Evolutionary conservation across 2,113 vertebrate species (phyloP), one percentile per base, ranked within the genome.

Genomic region (Theropithecus gelada): DNA sequence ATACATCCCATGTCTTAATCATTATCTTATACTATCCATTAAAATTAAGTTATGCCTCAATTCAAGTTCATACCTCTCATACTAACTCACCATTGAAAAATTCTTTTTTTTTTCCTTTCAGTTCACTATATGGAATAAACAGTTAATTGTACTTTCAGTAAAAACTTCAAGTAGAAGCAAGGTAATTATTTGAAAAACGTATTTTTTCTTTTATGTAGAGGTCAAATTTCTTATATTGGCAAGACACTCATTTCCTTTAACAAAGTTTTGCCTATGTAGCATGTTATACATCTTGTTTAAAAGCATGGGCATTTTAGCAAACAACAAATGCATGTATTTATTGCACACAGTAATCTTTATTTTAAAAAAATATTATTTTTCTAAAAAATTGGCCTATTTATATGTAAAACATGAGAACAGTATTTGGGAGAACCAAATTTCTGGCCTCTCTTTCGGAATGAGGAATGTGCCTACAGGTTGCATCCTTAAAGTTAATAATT

Each of bases 401-500:
- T 64, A 48, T 72, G 38, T 90, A 16, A 55, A 96, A 20, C 7
- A 32, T 55, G 23, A 86, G 48, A 32, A 27, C 4, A n/a, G 10
- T 66, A 83, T 73, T 91, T 90, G 32, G 14, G 11, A 59, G 6
- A 64, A 73, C 2, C 1, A 81, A 93, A 79, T 93, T 82, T 93
- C 30, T 64, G 55, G 25, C 9, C 13, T 57, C 7, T 73, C 25
- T 57, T 80, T 88, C 59, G 52, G 45, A 68, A 73, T 40, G 43
- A 88, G 10, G 38, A 52, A 59, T 85, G 23, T 30, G 5, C 91
- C 61, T 80, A 40, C 6, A 55, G 11, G 76, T 45, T 72, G 2
- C 81, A 64, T 82, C 23, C 79, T 90, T 86, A 85, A 95, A 93
- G 45, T 25, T 72, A 93, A 92, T 68, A 59, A 55, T 17, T 87